A percentile compares a stretch with the other conserved stretches of the same genome.
phyloP scores from a whole-genome alignment of 2,797 vertebrate species.

The Coccyzus lansbergi region DNA sequence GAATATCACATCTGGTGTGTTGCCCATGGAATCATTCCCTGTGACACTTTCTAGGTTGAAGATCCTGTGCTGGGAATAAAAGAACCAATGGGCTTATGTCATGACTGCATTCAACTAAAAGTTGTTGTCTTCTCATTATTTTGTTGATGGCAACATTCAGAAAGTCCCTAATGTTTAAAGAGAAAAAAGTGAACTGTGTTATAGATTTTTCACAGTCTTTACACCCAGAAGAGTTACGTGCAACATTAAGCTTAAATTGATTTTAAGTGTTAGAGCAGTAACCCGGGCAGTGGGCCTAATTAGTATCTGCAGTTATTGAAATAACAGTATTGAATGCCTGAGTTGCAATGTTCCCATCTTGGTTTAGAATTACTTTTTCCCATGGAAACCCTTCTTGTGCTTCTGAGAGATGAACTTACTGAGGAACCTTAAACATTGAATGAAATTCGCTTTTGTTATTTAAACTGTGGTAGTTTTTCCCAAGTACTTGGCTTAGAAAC shows the following conservation, averaged over 20 bases:
- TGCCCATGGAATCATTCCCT: neutral
- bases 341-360: neutral
- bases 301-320: constrained; percentile 29
- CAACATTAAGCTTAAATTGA: constrained; percentile 50
- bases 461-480: neutral
- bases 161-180: neutral
- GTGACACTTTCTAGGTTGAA: neutral
- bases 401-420: neutral
- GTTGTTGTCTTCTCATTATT: neutral
- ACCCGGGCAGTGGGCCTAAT: neutral
- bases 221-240: constrained; percentile 17
- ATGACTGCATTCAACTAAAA: neutral
- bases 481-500: neutral
- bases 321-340: neutral
- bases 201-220: constrained; percentile 27
- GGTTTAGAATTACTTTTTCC: constrained; percentile 1
- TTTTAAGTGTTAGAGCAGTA: constrained; percentile 1
- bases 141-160: neutral
- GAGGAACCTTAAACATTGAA: neutral
- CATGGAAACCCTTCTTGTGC: neutral
- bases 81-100: neutral
- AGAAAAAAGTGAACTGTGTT: neutral
- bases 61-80: neutral
- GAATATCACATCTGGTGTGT: neutral
- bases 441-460: neutral